phyloP scores from a whole-genome alignment of 2,113 vertebrate species.

The Orycteropus afer region DNA sequence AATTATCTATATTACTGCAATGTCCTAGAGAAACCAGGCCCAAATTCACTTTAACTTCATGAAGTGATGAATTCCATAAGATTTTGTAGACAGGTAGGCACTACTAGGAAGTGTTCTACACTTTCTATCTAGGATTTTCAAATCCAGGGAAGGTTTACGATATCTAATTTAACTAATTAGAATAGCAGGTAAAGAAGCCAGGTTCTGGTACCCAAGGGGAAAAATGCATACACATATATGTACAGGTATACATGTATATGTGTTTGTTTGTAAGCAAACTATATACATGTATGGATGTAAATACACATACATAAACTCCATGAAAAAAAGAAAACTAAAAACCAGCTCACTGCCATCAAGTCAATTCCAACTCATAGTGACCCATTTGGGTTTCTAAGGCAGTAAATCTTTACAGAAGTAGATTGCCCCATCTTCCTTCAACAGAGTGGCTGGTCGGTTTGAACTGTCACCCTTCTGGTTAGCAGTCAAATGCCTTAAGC shows the following conservation, averaged over 20 bases:
- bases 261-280: background rate
- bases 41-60: background rate
- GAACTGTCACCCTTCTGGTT: no score
- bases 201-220: constrained; percentile 58
- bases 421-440: no score
- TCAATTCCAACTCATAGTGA: no score
- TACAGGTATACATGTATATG: background rate
- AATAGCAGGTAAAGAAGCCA: constrained; percentile 57
- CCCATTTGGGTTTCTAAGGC: no score
- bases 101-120: background rate
- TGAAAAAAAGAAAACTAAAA: no score
- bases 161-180: constrained; percentile 26
- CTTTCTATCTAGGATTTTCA: background rate
- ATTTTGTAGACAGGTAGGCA: background rate
- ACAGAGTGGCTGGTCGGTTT: no score
- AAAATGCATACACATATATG: background rate
- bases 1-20: background rate
- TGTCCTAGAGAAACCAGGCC: background rate
- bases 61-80: background rate
- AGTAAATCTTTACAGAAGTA: no score
- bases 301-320: background rate
- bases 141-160: background rate
- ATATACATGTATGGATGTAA: background rate
- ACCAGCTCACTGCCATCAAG: no score
- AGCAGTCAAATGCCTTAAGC: no score